These are phyloP conservation scores for Lutra lutra DNA, from an alignment of 2,797 vertebrate species.

Conservation along the genomic window DNA sequence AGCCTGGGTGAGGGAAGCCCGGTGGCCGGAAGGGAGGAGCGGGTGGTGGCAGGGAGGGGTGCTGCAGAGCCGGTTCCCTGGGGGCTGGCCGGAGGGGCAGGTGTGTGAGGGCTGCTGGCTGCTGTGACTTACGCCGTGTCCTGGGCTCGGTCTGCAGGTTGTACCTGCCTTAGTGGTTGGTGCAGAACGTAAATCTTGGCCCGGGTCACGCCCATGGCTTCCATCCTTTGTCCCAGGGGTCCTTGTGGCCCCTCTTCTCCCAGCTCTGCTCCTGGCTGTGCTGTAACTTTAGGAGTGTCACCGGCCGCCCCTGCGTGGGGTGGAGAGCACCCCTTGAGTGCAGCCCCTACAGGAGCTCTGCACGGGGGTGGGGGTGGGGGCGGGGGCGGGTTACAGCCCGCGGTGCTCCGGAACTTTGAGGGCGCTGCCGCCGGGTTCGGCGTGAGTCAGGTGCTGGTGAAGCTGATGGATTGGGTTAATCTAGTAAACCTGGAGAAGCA, in stretches of 20 bases:
- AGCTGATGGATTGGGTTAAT: constrained; percentile 70
- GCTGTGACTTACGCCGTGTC: accelerated
- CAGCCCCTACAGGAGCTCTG: neutral
- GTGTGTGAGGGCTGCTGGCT: neutral
- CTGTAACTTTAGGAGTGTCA: neutral
- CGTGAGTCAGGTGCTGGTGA: neutral
- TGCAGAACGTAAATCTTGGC: accelerated
- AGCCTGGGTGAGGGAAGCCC: neutral
- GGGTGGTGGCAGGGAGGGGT: neutral
- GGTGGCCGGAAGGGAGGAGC: neutral
- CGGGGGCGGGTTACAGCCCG: too few species aligned
- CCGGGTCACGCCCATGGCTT: too few species aligned
- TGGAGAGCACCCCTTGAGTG: too few species aligned
- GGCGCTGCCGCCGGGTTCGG: neutral
- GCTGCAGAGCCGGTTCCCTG: accelerated
- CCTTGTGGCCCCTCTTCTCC: neutral
- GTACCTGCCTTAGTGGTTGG: neutral
- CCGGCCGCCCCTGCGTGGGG: neutral
- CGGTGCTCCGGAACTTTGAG: accelerated
- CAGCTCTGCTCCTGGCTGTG: neutral
- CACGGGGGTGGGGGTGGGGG: accelerated
- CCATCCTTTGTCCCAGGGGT: neutral
- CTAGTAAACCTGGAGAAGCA: constrained; percentile 63
- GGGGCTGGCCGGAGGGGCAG: neutral
- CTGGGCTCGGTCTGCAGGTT: neutral